Conservation (phyloP, 2,888 invertebrate genomes). For the Cheilosia vulpina region DNA sequence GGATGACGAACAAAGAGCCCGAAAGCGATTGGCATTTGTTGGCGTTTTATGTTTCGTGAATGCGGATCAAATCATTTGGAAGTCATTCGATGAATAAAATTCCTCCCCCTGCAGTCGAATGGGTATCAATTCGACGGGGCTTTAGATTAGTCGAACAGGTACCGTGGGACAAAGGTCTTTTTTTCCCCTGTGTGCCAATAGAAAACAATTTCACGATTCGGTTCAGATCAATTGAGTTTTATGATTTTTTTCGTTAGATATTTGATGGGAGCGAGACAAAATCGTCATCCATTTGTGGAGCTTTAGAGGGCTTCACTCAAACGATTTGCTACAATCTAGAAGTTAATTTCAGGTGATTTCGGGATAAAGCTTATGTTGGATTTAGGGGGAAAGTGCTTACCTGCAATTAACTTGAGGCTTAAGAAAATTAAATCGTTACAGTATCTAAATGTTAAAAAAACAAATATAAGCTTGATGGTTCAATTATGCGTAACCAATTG, state of each 20-base stretch:
- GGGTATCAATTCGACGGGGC: slow-evolving; percentile 71
- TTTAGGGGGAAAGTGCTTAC: slow-evolving; percentile 37
- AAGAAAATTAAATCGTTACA: no score
- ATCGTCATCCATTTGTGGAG: slow-evolving; percentile 43
- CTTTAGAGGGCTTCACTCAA: slow-evolving; percentile 51
- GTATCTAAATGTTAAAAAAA: no score
- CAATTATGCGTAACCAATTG: no score
- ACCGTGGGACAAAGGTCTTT: slow-evolving; percentile 31
- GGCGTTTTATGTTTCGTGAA: slow-evolving; percentile 74
- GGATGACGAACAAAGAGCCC: slow-evolving; percentile 64
- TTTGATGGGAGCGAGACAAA: slow-evolving; percentile 66
- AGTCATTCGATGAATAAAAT: slow-evolving; percentile 70
- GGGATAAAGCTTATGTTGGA: slow-evolving; percentile 36
- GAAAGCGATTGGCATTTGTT: slow-evolving; percentile 59
- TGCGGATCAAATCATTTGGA: slow-evolving; percentile 75
- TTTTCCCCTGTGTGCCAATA: slow-evolving; percentile 40
- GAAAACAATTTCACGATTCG: slow-evolving; percentile 75
- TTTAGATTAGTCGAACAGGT: slow-evolving; percentile 66
- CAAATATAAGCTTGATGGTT: no score
- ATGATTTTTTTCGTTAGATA: slow-evolving; percentile 64
- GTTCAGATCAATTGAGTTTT: slow-evolving; percentile 72
- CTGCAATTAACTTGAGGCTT: slow-evolving; percentile 6
- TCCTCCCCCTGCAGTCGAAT: slow-evolving; percentile 34
- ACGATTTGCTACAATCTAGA: slow-evolving; percentile 70
- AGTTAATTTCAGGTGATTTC: slow-evolving; percentile 71